Conservation (phyloP, 1,140 invertebrate genomes). For the Bathynomus jamesi region DNA sequence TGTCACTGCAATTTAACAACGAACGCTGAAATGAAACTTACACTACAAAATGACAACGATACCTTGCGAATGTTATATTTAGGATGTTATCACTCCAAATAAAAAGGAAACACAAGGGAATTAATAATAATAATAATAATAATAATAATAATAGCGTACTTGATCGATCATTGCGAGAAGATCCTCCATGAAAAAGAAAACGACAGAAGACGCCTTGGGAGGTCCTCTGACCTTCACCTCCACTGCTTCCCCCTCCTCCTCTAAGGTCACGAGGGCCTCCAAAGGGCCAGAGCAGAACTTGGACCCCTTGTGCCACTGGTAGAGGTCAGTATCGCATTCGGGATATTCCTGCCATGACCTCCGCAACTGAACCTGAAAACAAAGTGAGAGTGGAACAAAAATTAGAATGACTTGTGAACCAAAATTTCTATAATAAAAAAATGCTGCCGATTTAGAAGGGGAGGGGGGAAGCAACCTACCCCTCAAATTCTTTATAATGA, state of each 20-base stretch:
- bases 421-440: too few species aligned
- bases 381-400: neutral
- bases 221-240: conserved; percentile 69
- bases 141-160: conserved; percentile 41
- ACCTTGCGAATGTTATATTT: neutral
- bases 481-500: too few species aligned
- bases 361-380: conserved; percentile 55
- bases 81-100: neutral
- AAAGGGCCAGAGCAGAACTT: conserved; percentile 63
- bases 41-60: neutral
- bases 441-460: too few species aligned
- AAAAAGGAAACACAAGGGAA: neutral
- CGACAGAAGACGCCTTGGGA: conserved; percentile 49
- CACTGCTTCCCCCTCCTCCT: conserved; percentile 56
- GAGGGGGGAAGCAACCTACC: too few species aligned
- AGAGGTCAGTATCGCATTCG: conserved; percentile 55
- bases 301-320: conserved; percentile 72
- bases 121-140: conserved; percentile 12
- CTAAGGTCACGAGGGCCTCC: conserved; percentile 63
- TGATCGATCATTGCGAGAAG: conserved; percentile 61
- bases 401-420: too few species aligned
- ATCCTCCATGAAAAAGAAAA: conserved; percentile 68
- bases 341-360: conserved; percentile 53
- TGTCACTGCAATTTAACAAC: neutral
- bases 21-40: neutral